Evolutionary conservation across 2,888 invertebrate species (phyloP).

Genomic region (Papilio demoleus): DNA sequence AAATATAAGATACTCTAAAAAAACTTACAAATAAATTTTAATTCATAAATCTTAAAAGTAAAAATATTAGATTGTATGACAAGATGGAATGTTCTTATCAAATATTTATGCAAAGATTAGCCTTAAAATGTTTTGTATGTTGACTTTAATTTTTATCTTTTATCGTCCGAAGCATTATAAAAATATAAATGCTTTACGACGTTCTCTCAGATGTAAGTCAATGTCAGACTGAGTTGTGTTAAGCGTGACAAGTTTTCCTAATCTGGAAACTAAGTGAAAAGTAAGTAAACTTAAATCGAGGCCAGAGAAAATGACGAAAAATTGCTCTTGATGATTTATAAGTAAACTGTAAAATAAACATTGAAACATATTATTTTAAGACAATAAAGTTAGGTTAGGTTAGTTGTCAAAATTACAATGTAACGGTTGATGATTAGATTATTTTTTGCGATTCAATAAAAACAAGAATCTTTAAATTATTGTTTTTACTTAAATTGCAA

Average conservation of each 20-base stretch:
- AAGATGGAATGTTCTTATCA: neutral
- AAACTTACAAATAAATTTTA: neutral
- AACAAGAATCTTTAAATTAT: neutral
- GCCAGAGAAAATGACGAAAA: slow-evolving; percentile 32
- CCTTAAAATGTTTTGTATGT: slow-evolving; percentile 7
- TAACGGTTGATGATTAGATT: neutral
- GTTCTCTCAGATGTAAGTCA: slow-evolving; percentile 38
- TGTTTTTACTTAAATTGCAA: too few relatives aligned
- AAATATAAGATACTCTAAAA: too few relatives aligned
- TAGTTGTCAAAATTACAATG: neutral
- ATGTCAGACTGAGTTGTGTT: slow-evolving; percentile 36
- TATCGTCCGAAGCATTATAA: slow-evolving; percentile 7
- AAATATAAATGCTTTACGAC: slow-evolving; percentile 13
- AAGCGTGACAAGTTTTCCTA: slow-evolving; percentile 38
- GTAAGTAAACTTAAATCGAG: slow-evolving; percentile 29
- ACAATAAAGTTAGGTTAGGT: neutral
- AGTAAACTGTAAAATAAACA: neutral
- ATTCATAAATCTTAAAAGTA: too few relatives aligned
- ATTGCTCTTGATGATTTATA: neutral
- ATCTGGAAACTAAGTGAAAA: slow-evolving; percentile 40
- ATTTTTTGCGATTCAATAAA: slow-evolving; percentile 45
- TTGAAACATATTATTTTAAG: neutral
- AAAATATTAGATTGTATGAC: neutral
- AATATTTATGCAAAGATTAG: slow-evolving; percentile 6
- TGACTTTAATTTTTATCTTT: slow-evolving; percentile 44